A percentile compares a stretch with the other conserved stretches of the same genome.
Conservation (phyloP, 92 coral and sea anemone species). For the Muricea muricata region DNA sequence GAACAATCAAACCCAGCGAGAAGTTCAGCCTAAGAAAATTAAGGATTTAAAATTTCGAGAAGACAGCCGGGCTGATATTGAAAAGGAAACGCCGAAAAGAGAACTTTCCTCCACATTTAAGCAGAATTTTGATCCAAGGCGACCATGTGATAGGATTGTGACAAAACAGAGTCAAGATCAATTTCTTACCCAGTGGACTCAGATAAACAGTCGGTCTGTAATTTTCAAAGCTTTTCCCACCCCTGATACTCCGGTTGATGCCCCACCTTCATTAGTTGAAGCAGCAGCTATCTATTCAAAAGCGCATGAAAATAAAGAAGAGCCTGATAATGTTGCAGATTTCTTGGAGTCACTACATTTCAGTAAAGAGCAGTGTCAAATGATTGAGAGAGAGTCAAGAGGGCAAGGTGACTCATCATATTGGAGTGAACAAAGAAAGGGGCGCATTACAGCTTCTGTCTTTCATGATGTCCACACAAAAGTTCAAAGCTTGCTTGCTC, state of each 20-base stretch:
- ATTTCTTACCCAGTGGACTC: no score
- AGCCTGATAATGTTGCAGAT: slow-evolving; percentile 13
- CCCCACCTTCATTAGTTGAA: no score
- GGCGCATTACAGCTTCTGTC: slow-evolving; percentile 51
- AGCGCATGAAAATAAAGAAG: slow-evolving; percentile 13
- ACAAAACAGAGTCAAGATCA: no score
- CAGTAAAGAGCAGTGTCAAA: slow-evolving; percentile 6
- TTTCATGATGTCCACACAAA: slow-evolving; percentile 41
- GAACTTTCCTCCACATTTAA: slow-evolving; percentile 11
- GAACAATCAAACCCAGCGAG: slow-evolving; percentile 55
- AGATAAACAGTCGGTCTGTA: no score
- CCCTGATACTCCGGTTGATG: no score
- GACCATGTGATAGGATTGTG: no score
- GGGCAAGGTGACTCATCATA: slow-evolving; percentile 5
- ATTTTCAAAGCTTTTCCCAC: no score
- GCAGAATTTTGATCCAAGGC: slow-evolving; percentile 44
- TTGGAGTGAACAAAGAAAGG: slow-evolving; percentile 46
- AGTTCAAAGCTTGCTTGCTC: no score
- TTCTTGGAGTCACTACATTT: no score
- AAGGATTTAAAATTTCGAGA: slow-evolving; percentile 51
- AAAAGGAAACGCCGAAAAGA: slow-evolving; percentile 21
- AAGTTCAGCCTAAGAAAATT: slow-evolving; percentile 47
- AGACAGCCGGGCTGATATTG: slow-evolving; percentile 33
- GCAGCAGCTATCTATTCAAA: neutral
- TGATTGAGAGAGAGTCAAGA: slow-evolving; percentile 17